phyloP scores from a whole-genome alignment of 2,113 vertebrate genomes.

The Lasiurus borealis region DNA sequence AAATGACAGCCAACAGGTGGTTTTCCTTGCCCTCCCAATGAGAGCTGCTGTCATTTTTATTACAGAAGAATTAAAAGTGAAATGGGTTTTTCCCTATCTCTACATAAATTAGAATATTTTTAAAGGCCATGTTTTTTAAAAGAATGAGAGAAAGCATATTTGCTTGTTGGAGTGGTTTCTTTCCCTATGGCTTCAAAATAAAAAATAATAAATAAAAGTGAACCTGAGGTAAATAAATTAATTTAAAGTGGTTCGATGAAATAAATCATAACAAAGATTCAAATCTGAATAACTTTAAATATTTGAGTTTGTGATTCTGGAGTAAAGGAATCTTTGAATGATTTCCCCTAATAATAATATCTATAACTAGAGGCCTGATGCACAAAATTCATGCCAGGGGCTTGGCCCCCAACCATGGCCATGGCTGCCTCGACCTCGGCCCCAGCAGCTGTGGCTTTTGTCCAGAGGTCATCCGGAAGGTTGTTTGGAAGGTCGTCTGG shows the following conservation, averaged over 20 bases:
- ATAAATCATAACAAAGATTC: not conserved
- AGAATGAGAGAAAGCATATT: not conserved
- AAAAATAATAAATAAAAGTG: not conserved
- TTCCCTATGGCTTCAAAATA: not conserved
- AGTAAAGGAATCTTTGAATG: not conserved
- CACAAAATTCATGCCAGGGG: too few species aligned
- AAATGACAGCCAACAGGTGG: too few species aligned
- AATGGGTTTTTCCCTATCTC: not conserved
- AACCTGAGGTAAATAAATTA: conserved; percentile 24
- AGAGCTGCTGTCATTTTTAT: not conserved
- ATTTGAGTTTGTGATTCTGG: not conserved
- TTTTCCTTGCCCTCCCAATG: too few species aligned
- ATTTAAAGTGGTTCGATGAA: not conserved
- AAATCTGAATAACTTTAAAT: not conserved
- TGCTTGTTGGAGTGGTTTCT: not conserved
- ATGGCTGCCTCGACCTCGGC: too few species aligned
- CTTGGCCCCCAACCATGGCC: too few species aligned
- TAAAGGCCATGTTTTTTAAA: not conserved
- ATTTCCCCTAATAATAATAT: not conserved
- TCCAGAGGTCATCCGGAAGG: too few species aligned
- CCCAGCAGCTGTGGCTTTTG: too few species aligned
- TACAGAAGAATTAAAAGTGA: conserved; percentile 36
- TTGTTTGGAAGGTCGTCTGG: too few species aligned
- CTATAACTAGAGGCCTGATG: too few species aligned
- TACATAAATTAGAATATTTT: not conserved